Evolutionary conservation across 2,888 invertebrate species (phyloP), one percentile per base, ranked within the genome.

Genomic region (Idaea straminata): DNA sequence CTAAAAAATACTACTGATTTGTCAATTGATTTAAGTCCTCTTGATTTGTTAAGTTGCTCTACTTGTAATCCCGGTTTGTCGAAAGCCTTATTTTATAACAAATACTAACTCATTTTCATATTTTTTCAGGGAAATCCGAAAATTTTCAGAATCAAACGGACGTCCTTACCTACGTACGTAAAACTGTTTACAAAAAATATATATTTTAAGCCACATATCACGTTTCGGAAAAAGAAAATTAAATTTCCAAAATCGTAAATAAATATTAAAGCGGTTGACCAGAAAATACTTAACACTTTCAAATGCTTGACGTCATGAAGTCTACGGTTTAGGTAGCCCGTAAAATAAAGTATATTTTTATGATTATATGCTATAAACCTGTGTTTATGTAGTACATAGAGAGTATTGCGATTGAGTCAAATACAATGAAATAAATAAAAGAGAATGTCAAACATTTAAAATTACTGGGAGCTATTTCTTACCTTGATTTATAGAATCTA

Each of bases 401-500:
- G 25, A 25, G 25, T 2, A 2, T 25, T 25, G 25, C 25, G 25
- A 2, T 25, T 25, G 25, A 1, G 25, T 25, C 25, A 25, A 2
- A 25, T 25, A 25, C 25, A 25, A 25, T 25, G 2, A 36, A 5
- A 36, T 10, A 36, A 10, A 10, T 10, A 36, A 10, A 36, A 36
- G 4, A 1, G 5, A 3, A 10, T 47, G 47, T 57, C 25, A 61
- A 60, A 63, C 59, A 15, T 38, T 60, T 35, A 35, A 35, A 35
- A 61, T 57, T 16, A 59, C 15, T 36, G 38, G 62, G 65, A 10
- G 47, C 2, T 47, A 47, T 47, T 47, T 47, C 47, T 7, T 65
- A 59, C 65, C 60, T 65, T 65, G 68, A 66, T 65, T 47, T 68
- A 63, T 64, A 64, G 66, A 69, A 61, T 64, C 67, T 66, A 60